A percentile compares a stretch with the other conserved stretches of the same genome.
These are phyloP conservation scores for Pelodytes ibericus DNA, from an alignment of 2,797 vertebrate species.

Conservation along the genomic window DNA sequence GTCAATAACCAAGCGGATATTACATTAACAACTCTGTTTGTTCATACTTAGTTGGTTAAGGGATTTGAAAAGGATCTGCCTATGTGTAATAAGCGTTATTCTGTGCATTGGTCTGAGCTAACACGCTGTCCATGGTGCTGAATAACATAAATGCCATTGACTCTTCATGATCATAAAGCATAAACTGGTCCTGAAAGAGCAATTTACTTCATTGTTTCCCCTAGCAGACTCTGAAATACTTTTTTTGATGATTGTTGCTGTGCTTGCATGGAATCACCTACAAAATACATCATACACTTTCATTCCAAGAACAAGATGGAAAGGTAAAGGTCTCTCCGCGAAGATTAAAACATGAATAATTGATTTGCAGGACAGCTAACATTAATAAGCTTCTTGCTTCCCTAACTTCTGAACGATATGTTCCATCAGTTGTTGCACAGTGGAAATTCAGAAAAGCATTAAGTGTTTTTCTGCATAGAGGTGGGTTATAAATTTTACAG, in stretches of 20 bases:
- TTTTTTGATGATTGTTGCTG: conserved; percentile 35
- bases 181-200: not conserved
- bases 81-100: conserved; percentile 2
- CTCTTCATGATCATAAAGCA: conserved; percentile 10
- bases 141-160: conserved; percentile 12
- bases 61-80: not conserved
- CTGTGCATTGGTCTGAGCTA: not conserved
- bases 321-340: conserved; percentile 47
- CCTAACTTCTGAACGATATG: conserved; percentile 47
- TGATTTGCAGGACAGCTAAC: conserved; percentile 54
- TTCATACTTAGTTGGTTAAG: too few species aligned
- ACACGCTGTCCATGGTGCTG: conserved; percentile 15
- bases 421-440: conserved; percentile 48
- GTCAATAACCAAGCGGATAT: too few species aligned
- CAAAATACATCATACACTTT: conserved; percentile 54
- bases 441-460: conserved; percentile 36
- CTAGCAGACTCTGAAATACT: conserved; percentile 21
- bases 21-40: too few species aligned
- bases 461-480: conserved; percentile 29
- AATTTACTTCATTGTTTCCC: conserved; percentile 43
- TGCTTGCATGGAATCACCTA: conserved; percentile 42
- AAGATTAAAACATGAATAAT: conserved; percentile 57
- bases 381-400: conserved; percentile 56
- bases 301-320: conserved; percentile 51
- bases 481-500: conserved; percentile 45